Evolutionary conservation across 2,113 vertebrate species (phyloP), one percentile per base, ranked within the genome.

Genomic region (Lampris megalopsis): DNA sequence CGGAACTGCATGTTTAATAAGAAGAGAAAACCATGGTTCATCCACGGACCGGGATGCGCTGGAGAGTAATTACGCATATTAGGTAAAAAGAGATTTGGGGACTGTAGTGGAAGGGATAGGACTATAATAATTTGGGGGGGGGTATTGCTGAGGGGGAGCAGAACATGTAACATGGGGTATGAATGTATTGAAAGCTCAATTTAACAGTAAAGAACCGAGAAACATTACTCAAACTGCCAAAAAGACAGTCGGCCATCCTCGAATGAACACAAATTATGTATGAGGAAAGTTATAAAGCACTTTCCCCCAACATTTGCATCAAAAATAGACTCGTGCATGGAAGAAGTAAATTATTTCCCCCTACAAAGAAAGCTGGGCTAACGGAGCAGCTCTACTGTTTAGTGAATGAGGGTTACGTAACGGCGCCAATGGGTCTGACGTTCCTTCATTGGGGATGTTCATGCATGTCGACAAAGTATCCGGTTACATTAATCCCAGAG

Each of bases 381-480:
- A 40, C n/a, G 13, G 11, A 81, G 75, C 77, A 79, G 65, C 69
- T 43, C 36, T 63, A 40, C 67, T 49, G 63, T 64, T 85, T 75
- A 24, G 61, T 73, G 65, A 90, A 81, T 83, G 79, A 58, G 49
- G 35, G 9, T 89, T 90, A 79, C 60, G 63, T 82, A 90, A 91
- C 71, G 71, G 59, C 54, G 38, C 24, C 40, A n/a, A 7, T 24
- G 4, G 11, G 10, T 42, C 49, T 64, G 5, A 87, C 74, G 82
- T 89, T 86, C 77, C 36, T 75, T 66, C 70, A 80, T 43, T 47
- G 36, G 86, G 83, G 91, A 92, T 59, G 76, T 63, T 93, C 88
- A 93, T 92, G 83, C 75, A 73, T 87, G 88, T 88, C 89, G 92
- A 93, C 92, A 93, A 88, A 92, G 79, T 81, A 84, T 92, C 91